Conservation (phyloP, 2,888 invertebrate species). For the Merodon equestris region DNA sequence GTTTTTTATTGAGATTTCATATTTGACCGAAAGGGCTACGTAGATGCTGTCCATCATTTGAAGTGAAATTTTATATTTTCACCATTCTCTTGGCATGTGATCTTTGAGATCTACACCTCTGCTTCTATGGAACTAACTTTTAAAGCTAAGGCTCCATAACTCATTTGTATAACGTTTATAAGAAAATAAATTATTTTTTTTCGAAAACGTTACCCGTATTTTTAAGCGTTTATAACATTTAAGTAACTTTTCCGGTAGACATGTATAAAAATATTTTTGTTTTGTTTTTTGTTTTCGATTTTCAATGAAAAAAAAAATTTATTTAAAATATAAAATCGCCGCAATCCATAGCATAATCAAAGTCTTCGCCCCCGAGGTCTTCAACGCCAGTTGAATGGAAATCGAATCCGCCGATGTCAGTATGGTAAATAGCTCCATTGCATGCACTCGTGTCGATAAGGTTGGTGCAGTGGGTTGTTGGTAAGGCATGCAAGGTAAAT, state of each 20-base stretch:
- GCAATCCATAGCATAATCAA: slow-evolving; percentile 86
- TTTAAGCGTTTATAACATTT: slow-evolving; percentile 62
- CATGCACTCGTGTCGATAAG: slow-evolving; percentile 80
- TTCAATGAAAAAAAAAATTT: slow-evolving; percentile 22
- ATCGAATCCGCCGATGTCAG: slow-evolving; percentile 83
- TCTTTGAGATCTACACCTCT: too few relatives aligned
- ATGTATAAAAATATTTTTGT: slow-evolving; percentile 63
- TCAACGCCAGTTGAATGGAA: slow-evolving; percentile 79
- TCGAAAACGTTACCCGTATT: slow-evolving; percentile 53
- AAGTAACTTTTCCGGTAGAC: slow-evolving; percentile 65
- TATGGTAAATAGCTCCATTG: slow-evolving; percentile 83
- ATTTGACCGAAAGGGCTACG: too few relatives aligned
- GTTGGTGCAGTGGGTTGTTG: slow-evolving; percentile 83
- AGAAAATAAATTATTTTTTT: too few relatives aligned
- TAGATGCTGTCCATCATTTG: too few relatives aligned
- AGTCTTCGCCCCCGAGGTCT: slow-evolving; percentile 81
- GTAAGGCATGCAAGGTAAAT: slow-evolving; percentile 83
- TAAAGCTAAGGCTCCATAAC: too few relatives aligned
- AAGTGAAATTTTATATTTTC: too few relatives aligned
- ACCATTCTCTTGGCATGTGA: too few relatives aligned
- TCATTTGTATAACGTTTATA: too few relatives aligned
- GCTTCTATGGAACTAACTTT: too few relatives aligned
- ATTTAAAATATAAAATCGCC: slow-evolving; percentile 85
- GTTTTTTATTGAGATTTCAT: too few relatives aligned
- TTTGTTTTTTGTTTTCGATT: slow-evolving; percentile 14